Evolutionary conservation across 2,113 vertebrate genomes (phyloP).

Genomic region (Pseudolaguvia tuberculata): DNA sequence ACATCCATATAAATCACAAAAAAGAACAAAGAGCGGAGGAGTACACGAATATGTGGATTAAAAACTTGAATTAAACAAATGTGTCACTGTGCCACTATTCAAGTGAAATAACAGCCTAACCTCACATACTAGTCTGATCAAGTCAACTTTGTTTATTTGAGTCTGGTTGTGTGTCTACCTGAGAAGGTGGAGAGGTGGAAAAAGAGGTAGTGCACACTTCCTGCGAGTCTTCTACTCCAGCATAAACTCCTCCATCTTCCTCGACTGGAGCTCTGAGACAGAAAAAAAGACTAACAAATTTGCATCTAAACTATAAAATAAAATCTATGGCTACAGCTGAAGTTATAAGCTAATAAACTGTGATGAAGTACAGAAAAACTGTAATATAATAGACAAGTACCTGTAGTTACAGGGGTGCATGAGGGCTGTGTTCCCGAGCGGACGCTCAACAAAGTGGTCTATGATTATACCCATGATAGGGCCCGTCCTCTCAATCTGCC

Average conservation of each 20-base stretch:
- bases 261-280: conserved; percentile 71
- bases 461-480: conserved; percentile 99
- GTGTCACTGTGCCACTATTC: neutral
- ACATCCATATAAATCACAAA: conserved; percentile 65
- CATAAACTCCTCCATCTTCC: conserved; percentile 73
- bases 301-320: neutral
- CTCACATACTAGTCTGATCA: neutral
- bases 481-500: conserved; percentile 91
- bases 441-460: conserved; percentile 97
- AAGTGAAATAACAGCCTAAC: neutral
- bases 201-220: conserved; percentile 97
- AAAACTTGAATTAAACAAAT: neutral
- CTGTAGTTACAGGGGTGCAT: conserved; percentile 98
- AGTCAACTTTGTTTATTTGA: neutral
- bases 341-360: neutral
- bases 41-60: conserved; percentile 34
- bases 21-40: conserved; percentile 49
- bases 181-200: conserved; percentile 96
- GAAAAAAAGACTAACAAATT: neutral
- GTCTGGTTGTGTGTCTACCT: conserved; percentile 65
- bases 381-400: conserved; percentile 59
- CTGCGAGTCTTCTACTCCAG: conserved; percentile 91
- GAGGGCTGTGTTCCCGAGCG: conserved; percentile 82
- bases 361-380: too few relatives aligned
- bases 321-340: too few relatives aligned